Conservation (phyloP, 1,140 invertebrate species). For the Copidosoma floridanum region DNA sequence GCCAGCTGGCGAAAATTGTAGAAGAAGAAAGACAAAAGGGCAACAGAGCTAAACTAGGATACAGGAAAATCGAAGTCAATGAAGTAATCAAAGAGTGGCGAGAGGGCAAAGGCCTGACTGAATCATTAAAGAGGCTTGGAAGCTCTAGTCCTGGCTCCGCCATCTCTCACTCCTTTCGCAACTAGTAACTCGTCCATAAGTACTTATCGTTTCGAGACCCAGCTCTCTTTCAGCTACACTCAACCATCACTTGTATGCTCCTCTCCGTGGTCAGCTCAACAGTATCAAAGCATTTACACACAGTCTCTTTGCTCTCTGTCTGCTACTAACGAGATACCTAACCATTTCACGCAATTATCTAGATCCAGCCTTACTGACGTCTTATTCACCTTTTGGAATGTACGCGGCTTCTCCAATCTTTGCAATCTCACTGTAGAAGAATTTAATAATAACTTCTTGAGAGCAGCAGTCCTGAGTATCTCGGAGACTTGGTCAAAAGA, state of each 20-base stretch:
- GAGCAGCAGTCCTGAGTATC: no score
- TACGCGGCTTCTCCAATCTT: no score
- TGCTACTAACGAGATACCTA: background rate
- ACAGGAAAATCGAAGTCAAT: background rate
- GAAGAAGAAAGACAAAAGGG: background rate
- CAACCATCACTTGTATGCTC: background rate
- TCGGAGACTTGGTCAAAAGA: no score
- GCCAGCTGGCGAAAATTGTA: background rate
- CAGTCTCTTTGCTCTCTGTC: background rate
- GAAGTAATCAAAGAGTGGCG: background rate
- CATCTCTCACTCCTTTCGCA: constrained; percentile 18
- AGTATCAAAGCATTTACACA: background rate
- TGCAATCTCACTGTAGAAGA: background rate
- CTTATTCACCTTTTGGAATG: no score
- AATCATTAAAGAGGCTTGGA: no score
- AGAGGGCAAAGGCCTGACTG: background rate
- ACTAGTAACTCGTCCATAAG: constrained; percentile 26
- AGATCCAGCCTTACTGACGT: background rate
- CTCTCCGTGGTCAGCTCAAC: background rate
- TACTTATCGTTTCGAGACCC: constrained; percentile 21
- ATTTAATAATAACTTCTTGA: background rate
- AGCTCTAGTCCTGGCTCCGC: constrained; percentile 13
- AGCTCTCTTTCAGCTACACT: background rate
- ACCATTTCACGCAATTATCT: background rate
- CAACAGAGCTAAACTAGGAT: background rate